Conservation (phyloP, 2,113 vertebrate genomes). For the Oenanthe oenanthe region DNA sequence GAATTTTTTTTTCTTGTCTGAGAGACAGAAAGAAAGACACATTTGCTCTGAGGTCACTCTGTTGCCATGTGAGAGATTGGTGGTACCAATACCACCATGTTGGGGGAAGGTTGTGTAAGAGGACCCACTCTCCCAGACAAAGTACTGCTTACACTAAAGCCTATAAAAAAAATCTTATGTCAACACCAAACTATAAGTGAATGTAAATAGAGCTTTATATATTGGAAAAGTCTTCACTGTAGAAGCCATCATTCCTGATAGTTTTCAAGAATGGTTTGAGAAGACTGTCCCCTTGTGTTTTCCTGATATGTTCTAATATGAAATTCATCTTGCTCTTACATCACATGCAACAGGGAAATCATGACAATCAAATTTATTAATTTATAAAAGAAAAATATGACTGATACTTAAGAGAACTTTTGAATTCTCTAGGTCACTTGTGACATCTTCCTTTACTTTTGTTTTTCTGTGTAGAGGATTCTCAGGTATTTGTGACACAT, state of each 20-base stretch:
- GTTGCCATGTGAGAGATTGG: neutral
- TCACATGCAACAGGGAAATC: neutral
- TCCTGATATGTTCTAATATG: neutral
- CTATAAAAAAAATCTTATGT: neutral
- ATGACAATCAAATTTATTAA: neutral
- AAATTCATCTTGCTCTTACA: neutral
- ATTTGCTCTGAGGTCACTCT: neutral
- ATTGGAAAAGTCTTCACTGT: neutral
- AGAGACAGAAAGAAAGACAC: neutral
- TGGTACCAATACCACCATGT: neutral
- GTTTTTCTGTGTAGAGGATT: neutral
- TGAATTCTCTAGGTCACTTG: neutral
- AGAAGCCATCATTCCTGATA: neutral
- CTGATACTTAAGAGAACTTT: neutral
- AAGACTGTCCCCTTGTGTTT: neutral
- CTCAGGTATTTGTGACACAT: neutral
- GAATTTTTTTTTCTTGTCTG: neutral
- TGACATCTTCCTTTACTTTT: neutral
- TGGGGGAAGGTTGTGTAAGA: neutral
- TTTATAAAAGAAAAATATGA: neutral
- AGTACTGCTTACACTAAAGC: neutral
- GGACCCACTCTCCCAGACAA: neutral
- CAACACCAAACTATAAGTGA: neutral
- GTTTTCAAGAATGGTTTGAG: neutral
- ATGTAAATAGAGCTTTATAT: neutral